Evolutionary conservation across 2,888 invertebrate species (phyloP).

Genomic region (Magallana nippona): DNA sequence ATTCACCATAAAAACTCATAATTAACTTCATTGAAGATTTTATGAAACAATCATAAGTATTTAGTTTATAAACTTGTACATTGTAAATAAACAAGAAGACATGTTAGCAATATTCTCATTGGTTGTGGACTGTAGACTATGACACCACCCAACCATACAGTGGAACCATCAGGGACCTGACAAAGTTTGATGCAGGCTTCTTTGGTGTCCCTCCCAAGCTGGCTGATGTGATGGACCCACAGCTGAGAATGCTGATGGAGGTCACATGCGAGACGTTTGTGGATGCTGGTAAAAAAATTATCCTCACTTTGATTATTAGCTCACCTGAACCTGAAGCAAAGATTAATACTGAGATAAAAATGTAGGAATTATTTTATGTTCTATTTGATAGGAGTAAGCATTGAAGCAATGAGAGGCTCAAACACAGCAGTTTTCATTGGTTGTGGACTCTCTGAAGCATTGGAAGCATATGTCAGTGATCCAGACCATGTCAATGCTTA

Average conservation of each 20-base stretch:
- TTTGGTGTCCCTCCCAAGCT: constrained; percentile 76
- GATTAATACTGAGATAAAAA: too few species aligned
- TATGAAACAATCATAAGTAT: too few species aligned
- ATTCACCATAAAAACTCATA: too few species aligned
- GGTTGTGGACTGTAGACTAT: constrained; percentile 4
- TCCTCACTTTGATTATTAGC: too few species aligned
- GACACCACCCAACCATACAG: constrained; percentile 47
- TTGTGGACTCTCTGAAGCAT: constrained; percentile 92
- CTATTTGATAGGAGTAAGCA: constrained; percentile 84
- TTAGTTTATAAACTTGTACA: too few species aligned
- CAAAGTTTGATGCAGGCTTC: constrained; percentile 74
- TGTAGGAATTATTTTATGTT: background rate
- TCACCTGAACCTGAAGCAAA: too few species aligned
- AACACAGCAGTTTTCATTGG: constrained; percentile 97
- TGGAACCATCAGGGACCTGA: constrained; percentile 80
- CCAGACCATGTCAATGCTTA: constrained; percentile 89
- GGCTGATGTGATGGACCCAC: constrained; percentile 78
- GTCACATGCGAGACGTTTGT: constrained; percentile 76
- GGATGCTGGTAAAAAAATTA: constrained; percentile 73
- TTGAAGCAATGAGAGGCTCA: constrained; percentile 89
- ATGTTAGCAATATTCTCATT: too few species aligned
- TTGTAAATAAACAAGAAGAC: too few species aligned
- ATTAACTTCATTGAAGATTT: too few species aligned
- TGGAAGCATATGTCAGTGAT: constrained; percentile 91
- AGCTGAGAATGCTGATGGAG: constrained; percentile 90